A percentile compares a stretch with the other conserved stretches of the same genome.
phyloP scores from a whole-genome alignment of 64 coral and sea anemone species.

The Stichodactyla helianthus region DNA sequence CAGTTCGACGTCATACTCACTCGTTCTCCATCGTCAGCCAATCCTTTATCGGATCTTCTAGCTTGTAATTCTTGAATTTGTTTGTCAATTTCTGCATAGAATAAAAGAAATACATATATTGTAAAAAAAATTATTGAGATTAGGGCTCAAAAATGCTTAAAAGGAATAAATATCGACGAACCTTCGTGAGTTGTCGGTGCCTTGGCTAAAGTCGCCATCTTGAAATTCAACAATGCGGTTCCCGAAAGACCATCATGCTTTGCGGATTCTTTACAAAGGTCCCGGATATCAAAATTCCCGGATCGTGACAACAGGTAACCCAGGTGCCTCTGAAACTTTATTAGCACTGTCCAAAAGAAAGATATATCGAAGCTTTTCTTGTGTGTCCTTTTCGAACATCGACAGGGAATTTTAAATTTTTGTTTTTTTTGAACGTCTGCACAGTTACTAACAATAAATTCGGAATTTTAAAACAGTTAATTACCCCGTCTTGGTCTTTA shows the following conservation, averaged over 20 bases:
- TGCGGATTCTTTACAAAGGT: not conserved
- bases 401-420: too few species aligned
- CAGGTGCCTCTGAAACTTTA: not conserved
- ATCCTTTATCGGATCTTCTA: constrained; percentile 41
- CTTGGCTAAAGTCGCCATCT: constrained; percentile 58
- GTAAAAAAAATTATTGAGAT: not conserved
- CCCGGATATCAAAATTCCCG: constrained; percentile 14
- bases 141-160: not conserved
- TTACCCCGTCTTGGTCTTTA: too few species aligned
- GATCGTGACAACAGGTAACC: not conserved
- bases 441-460: too few species aligned
- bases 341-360: too few species aligned
- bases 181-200: constrained; percentile 60
- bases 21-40: constrained; percentile 6
- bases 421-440: too few species aligned
- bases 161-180: not conserved
- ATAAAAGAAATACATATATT: not conserved
- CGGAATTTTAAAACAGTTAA: too few species aligned
- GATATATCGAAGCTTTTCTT: too few species aligned
- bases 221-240: not conserved
- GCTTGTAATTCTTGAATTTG: constrained; percentile 61
- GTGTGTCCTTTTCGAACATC: too few species aligned
- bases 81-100: constrained; percentile 42
- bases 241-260: not conserved
- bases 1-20: constrained; percentile 30